phyloP scores from a whole-genome alignment of 2,113 vertebrate species.

The Sceloporus tristichus region DNA sequence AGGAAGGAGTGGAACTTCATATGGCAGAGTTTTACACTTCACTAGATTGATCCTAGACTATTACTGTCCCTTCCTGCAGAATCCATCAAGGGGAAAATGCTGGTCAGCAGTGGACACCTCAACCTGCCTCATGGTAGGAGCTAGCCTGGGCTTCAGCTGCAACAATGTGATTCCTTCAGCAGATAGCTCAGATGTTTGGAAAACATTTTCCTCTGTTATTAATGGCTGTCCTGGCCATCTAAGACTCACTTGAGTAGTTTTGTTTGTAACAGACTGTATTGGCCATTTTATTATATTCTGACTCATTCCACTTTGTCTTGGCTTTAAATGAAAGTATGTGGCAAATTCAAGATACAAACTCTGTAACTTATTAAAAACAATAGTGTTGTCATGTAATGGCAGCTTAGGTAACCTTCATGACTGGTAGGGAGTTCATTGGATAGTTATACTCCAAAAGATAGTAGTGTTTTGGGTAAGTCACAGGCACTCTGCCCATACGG shows the following conservation, averaged over 20 bases:
- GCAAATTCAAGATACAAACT: not conserved
- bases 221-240: not conserved
- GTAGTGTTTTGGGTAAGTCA: not conserved
- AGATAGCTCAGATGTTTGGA: no score
- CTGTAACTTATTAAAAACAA: not conserved
- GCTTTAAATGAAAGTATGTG: not conserved
- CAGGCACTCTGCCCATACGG: not conserved
- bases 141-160: not conserved
- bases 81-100: no score
- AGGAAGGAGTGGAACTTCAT: no score
- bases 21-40: no score
- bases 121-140: no score
- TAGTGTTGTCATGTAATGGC: not conserved
- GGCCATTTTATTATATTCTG: not conserved
- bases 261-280: not conserved
- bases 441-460: not conserved
- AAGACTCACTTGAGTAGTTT: not conserved
- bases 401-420: not conserved
- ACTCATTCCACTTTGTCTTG: not conserved
- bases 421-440: not conserved
- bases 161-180: not conserved
- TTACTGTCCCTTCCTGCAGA: no score
- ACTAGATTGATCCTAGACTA: no score
- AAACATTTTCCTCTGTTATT: not conserved
- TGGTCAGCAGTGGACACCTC: no score